phyloP scores from a whole-genome alignment of 2,113 vertebrate species.

The Terrapene triunguis region DNA sequence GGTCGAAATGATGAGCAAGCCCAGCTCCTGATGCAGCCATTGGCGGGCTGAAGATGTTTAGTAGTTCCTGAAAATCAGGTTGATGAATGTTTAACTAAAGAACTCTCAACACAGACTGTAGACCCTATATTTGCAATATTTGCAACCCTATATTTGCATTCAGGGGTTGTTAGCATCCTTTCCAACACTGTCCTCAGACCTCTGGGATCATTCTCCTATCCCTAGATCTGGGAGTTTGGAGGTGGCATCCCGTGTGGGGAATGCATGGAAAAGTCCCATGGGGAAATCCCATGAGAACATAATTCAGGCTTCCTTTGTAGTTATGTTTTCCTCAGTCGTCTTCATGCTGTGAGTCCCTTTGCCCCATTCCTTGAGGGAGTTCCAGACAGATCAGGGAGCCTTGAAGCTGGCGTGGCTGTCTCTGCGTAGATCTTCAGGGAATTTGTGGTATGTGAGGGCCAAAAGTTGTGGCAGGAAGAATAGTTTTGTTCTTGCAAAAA shows the following conservation, averaged over 20 bases:
- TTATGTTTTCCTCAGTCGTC: not conserved
- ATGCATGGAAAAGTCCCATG: not conserved
- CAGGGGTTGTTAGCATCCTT: rapidly evolving
- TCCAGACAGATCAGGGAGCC: not conserved
- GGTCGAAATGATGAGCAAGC: not conserved
- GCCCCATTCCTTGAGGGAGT: not conserved
- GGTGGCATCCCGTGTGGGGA: not conserved
- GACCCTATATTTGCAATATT: not conserved
- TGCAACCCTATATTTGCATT: not conserved
- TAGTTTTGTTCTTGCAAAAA: not conserved
- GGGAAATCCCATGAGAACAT: not conserved
- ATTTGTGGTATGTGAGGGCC: not conserved
- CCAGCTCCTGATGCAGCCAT: not conserved
- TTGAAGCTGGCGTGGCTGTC: not conserved
- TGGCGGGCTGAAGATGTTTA: not conserved
- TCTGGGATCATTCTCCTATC: not conserved
- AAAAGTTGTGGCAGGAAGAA: not conserved
- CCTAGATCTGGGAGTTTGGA: not conserved
- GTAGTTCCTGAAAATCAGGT: not conserved
- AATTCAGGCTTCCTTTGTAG: too few relatives aligned
- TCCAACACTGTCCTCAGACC: not conserved
- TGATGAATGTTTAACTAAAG: not conserved
- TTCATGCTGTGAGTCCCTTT: not conserved
- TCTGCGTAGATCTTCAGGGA: not conserved
- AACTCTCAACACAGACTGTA: not conserved